These are phyloP conservation scores for Pan troglodytes DNA, from an alignment of 2,113 vertebrate species.

Conservation along the genomic window NHGRI_mPanTro3-v2.1_pri NC_072417.2:29942501-29943000, in stretches of 20 bases:
- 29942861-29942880: rapidly evolving
- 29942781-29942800: too few species aligned
- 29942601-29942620: background rate
- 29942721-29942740: background rate
- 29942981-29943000: rapidly evolving
- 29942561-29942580: rapidly evolving
- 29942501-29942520: background rate
- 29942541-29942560: rapidly evolving
- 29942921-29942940: too few species aligned
- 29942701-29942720: background rate
- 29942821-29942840: too few species aligned
- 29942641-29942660: background rate
- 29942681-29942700: background rate
- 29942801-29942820: too few species aligned
- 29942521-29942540: background rate
- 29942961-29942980: too few species aligned
- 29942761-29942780: too few species aligned
- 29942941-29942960: rapidly evolving
- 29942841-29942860: too few species aligned
- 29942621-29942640: background rate
- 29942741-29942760: background rate
- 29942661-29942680: background rate
- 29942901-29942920: too few species aligned
- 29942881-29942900: too few species aligned
- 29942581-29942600: background rate